Base-by-base conservation (phyloP, 2,888 invertebrate genomes). In the Cheilosia vulpina region DNA sequence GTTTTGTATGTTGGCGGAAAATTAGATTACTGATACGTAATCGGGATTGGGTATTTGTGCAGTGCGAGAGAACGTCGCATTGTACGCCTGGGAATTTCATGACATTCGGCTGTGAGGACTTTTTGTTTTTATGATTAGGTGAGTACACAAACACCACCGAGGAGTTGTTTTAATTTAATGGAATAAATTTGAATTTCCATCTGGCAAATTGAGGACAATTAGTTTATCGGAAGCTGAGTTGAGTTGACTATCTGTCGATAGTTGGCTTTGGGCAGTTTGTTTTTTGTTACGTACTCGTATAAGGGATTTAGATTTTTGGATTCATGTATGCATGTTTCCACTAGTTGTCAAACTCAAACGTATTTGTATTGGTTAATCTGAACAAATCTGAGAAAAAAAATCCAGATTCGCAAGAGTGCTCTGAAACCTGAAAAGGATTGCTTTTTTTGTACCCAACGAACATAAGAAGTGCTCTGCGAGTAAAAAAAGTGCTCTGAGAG, bases 91-190 rank as follows among this genome's bases (percentile, higher is more conserved):
- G 58, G 58, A 75, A 71, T 75, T 84, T 75, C 47, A 75, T 84
- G 80, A 84, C 65, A 71, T 52, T 71, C 60, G 71, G 68, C 79
- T 62, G 79, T 75, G 83, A 79, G 69, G 47, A 45, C 21, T 27
- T 69, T 79, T 50, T 66, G 50, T 38, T 58, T 79, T 75, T 50
- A 84, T 84, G 84, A 84, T 75, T 63, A 79, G 79, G 84, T 84
- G 63, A 84, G 84, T 84, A 21, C 41, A n/a, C 45, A 24, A 13
- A 45, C 60, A 31, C 9, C 6, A 5, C 0, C 45, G 31, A 13
- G 5, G 15, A 27, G 11, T 34, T 52, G 50, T 38, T 31, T 60
- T 62, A 55, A 77, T 69, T 63, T 19, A 47, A 69, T 62, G 62
- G 34, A 52, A 73, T 69, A 50, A 50, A 78, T 43, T 63, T 65